Evolutionary conservation across 2,797 vertebrate genomes (phyloP), one percentile per base, ranked within the genome.

Genomic region (Phylloscopus collybita): DNA sequence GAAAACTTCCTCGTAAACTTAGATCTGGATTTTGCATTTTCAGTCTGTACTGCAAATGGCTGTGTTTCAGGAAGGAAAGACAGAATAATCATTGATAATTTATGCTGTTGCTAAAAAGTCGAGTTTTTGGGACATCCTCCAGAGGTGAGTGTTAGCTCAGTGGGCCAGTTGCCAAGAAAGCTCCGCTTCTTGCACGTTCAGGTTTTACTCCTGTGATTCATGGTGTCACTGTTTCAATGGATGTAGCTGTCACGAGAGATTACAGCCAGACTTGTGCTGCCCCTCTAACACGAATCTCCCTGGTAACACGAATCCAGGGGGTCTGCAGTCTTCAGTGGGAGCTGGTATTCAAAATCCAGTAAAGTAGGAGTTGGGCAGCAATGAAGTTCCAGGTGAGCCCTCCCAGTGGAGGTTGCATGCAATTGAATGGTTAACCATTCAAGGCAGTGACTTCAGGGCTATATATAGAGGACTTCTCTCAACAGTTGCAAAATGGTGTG

Each of bases 121-220:
- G 57, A 45, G 27, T 49, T 69, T 92, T 81, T 65, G 79, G 95
- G 92, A 73, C 2, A 3, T 29, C 36, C 79, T 93, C 93, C 96
- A 93, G 62, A 75, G 51, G 70, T 62, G 70, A 92, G 13, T 57
- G 53, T 73, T 88, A 70, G 50, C 67, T 95, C 67, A 90, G 44
- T 36, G 66, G 47, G 70, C 61, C 49, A 67, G 53, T 20, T 85
- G 84, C 92, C 95, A 91, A 92, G 79, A 93, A 91, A 91, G 44
- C 15, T 57, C 69, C 78, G 22, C 54, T 79, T 49, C 89, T 75
- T 75, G 75, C 72, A 53, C 40, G 15, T 19, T 9, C 91, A 90
- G 67, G 73, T 94, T 96, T 93, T 75, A 45, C 16, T 62, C 11
- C 16, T 29, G 21, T 60, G 42, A 66, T 83, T 87, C 64, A 60